Evolutionary conservation across 2,797 vertebrate genomes (phyloP), one percentile per base, ranked within the genome.

Genomic region (Brotula barbata): DNA sequence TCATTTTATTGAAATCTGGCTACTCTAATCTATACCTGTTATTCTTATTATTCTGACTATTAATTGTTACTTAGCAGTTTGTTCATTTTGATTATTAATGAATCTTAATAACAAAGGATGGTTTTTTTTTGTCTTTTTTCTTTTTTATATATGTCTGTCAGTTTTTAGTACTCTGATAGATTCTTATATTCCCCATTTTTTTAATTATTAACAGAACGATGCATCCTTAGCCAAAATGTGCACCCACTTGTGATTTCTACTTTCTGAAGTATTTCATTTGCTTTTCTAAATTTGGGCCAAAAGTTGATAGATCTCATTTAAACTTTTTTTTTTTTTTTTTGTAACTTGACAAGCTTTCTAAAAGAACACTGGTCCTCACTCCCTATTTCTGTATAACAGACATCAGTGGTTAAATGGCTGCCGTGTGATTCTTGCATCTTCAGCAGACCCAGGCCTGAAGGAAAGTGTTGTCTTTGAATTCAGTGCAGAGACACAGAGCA

Each of bases 381-480:
- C 52, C 82, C 46, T 48, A 14, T 67, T 50, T 60, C 72, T 77
- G 52, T 47, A 25, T 43, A 19, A 66, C 69, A 78, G 76, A 75
- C 82, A 71, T 80, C 74, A 69, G 77, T 39, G 49, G 78, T 86
- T 89, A 89, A 90, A 86, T 86, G 83, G 74, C 83, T 80, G 68
- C 78, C 34, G 65, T 80, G 83, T 80, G 85, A 82, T 85, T 84
- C 78, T 71, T 80, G 82, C 80, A 36, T 89, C 83, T 83, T 89
- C 86, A 83, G 80, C 77, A 71, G 78, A 81, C 58, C 71, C 67
- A 62, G 80, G 81, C 89, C 87, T 80, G 75, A 59, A 88, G 81
- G 77, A 78, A 86, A 85, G 79, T 85, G 80, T 84, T 64, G 77
- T 78, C 85, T 90, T 90, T 90, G 85, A 90, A 91, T 89, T 84